These are phyloP conservation scores for Belonocnema kinseyi DNA, from an alignment of 1,140 invertebrate genomes.

Conservation along the genomic window DNA sequence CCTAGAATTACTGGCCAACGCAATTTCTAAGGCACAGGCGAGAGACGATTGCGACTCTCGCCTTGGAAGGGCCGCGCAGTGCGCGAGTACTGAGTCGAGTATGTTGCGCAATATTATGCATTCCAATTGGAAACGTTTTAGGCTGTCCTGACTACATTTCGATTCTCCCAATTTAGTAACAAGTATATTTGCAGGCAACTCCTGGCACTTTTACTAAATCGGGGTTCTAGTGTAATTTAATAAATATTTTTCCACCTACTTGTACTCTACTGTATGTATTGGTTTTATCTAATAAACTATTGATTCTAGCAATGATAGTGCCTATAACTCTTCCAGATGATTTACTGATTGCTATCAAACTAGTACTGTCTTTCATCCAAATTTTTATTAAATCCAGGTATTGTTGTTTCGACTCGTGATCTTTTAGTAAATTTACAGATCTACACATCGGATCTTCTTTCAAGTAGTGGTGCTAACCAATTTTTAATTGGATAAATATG, in stretches of 20 bases:
- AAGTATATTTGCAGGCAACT: no score
- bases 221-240: constrained; percentile 8
- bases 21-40: no score
- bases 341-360: constrained; percentile 78
- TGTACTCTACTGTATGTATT: constrained; percentile 57
- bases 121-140: no score
- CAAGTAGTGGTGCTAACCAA: constrained; percentile 73
- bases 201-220: no score
- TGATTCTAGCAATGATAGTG: constrained; percentile 74
- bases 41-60: no score
- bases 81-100: no score
- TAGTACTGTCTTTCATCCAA: constrained; percentile 80
- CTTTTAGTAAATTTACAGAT: constrained; percentile 71
- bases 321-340: constrained; percentile 75
- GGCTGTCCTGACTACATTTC: no score
- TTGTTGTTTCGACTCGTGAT: constrained; percentile 74
- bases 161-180: no score
- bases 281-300: constrained; percentile 50
- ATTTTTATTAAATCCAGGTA: constrained; percentile 75
- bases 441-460: constrained; percentile 73
- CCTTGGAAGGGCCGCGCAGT: no score
- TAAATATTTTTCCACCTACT: constrained; percentile 50
- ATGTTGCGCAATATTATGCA: no score
- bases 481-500: not conserved
- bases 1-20: no score